Evolutionary conservation across 2,113 vertebrate species (phyloP), one percentile per base, ranked within the genome.

Genomic region (Tychaedon coryphoeus): DNA sequence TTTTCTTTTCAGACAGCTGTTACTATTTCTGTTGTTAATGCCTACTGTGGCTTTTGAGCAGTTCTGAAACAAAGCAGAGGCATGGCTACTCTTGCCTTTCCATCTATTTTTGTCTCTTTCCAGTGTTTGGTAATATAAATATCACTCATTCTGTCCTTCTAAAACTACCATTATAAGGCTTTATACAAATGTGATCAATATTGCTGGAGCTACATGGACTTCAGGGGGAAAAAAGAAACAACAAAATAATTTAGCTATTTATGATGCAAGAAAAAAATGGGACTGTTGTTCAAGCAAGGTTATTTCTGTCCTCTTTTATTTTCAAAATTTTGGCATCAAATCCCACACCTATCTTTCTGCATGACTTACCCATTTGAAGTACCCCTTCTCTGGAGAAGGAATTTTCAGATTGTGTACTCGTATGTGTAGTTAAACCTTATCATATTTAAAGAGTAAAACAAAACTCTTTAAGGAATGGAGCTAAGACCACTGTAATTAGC

Each of bases 1-100:
- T 95, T 62, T 94, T 94, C 71, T 79, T 67, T 66, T 65, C 65
- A 74, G 78, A 53, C 42, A 85, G 72, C 86, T 92, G 60, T 93
- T 95, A 60, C 83, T 94, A 48, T 81, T 97, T 92, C 48, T 80
- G 75, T 80, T 94, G 34, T 77, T 88, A 88, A 64, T 93, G 83
- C 24, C 29, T 84, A n/a, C 48, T 93, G 72, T 92, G 64, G 65
- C 51, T 93, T 94, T 93, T 83, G 12, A 96, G 86, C 57, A 76
- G 33, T 47, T 62, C 47, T 66, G 51, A 86, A 93, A 80, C 60
- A 81, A 91, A 90, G 64, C 4, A 5, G 26, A 67, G 29, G 31
- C 50, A 80, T 74, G 65, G 64, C 76, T 91, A 26, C 57, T 92
- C 25, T 81, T 92, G 48, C 40, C 53, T 90, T 93, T 91, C 62